A percentile compares a stretch with the other conserved stretches of the same genome.
These are phyloP conservation scores for Eulimnadia texana DNA, from an alignment of 1,140 invertebrate species.

Conservation along the genomic window DNA sequence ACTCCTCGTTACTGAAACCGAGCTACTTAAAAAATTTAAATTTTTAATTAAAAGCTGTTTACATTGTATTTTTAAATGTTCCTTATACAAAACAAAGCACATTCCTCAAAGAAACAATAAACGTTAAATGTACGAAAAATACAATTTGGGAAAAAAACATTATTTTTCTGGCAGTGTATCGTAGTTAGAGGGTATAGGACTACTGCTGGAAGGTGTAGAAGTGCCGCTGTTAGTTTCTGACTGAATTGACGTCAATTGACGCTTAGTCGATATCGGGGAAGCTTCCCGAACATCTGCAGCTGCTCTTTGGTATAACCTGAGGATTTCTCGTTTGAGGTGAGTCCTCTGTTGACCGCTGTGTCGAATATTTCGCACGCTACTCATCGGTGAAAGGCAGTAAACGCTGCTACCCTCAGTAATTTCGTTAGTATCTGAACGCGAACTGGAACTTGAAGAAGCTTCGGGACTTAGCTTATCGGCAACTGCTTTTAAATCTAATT, in stretches of 20 bases:
- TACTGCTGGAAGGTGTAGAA: background rate
- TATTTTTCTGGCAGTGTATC: too few species aligned
- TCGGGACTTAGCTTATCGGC: constrained; percentile 16
- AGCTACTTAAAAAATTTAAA: too few species aligned
- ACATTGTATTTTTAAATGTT: too few species aligned
- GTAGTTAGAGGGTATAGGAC: background rate
- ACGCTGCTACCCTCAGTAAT: constrained; percentile 10
- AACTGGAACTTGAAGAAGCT: constrained; percentile 35
- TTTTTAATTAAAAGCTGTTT: too few species aligned
- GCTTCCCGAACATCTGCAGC: constrained; percentile 7
- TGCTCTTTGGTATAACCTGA: constrained; percentile 11
- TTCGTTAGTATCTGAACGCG: constrained; percentile 23
- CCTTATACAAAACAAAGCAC: too few species aligned
- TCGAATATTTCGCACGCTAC: background rate
- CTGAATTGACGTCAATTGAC: background rate
- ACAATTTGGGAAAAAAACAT: too few species aligned
- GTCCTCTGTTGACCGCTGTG: background rate
- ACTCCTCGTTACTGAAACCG: background rate
- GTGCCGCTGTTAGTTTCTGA: background rate
- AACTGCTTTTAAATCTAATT: background rate
- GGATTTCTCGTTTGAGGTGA: constrained; percentile 10
- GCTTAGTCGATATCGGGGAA: background rate
- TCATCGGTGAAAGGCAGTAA: constrained; percentile 11
- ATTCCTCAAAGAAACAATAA: too few species aligned
- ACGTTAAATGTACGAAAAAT: too few species aligned